Conservation (phyloP, 1,140 invertebrate species). For the Hylaeus anthracinus region DNA sequence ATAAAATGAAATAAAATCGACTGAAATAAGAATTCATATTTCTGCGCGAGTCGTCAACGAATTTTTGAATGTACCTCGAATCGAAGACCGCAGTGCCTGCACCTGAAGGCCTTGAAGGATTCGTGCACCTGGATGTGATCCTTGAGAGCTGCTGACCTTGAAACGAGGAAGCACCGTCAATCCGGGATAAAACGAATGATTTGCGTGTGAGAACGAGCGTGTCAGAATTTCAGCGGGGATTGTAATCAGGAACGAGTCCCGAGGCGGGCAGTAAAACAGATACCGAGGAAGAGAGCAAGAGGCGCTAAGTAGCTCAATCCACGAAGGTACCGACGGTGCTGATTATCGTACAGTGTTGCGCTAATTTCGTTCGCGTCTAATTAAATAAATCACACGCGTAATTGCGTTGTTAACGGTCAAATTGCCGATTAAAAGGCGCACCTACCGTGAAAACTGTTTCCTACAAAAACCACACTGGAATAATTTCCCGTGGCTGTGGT, state of each 20-base stretch:
- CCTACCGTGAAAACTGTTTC: constrained; percentile 47
- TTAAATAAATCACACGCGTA: neutral
- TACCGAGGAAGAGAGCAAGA: neutral
- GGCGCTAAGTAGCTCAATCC: neutral
- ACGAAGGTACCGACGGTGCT: neutral
- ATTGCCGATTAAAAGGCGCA: neutral
- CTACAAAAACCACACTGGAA: constrained; percentile 47
- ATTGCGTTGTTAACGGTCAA: neutral
- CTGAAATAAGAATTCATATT: too few relatives aligned
- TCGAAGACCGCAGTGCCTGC: constrained; percentile 47
- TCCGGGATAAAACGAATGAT: neutral
- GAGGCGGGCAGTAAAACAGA: too few relatives aligned
- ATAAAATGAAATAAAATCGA: too few relatives aligned
- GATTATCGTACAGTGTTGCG: neutral
- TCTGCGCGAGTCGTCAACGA: too few relatives aligned
- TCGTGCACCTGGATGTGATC: constrained; percentile 44
- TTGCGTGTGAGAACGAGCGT: too few relatives aligned
- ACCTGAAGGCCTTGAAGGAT: constrained; percentile 34
- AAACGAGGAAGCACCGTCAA: neutral
- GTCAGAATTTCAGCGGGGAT: too few relatives aligned
- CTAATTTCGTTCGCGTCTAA: neutral
- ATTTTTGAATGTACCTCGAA: constrained; percentile 45
- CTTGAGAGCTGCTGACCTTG: constrained; percentile 46
- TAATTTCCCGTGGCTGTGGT: constrained; percentile 42
- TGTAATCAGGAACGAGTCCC: too few relatives aligned